Percentiles rank a stretch among this genome's conserved stretches.
These are phyloP conservation scores for Drosophila bifasciata DNA, from an alignment of 1,140 invertebrate species.

Conservation along the genomic window DNA sequence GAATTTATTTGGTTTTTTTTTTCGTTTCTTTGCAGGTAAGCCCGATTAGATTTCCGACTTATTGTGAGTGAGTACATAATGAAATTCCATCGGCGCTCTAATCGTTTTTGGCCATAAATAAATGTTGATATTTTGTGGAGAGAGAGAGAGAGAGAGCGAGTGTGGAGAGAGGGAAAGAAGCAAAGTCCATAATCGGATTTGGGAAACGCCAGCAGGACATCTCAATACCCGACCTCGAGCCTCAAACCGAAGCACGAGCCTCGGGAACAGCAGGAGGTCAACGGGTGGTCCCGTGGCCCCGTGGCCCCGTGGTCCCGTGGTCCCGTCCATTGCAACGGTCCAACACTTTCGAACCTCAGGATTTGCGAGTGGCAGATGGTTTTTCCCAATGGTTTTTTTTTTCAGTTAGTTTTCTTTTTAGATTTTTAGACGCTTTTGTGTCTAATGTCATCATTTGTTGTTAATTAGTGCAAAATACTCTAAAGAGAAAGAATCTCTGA, in stretches of 20 bases:
- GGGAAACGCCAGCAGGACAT: constrained; percentile 72
- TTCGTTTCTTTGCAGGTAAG: constrained; percentile 62
- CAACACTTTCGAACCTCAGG: constrained; percentile 68
- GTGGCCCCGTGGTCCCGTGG: constrained; percentile 66
- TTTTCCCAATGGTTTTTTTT: constrained; percentile 15
- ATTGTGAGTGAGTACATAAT: constrained; percentile 27
- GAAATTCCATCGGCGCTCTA: constrained; percentile 37
- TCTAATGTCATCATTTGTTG: constrained; percentile 71
- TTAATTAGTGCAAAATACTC: constrained; percentile 70
- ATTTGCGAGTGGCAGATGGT: constrained; percentile 70
- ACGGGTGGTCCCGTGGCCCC: constrained; percentile 65
- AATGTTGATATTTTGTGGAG: constrained; percentile 57
- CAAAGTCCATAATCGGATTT: constrained; percentile 77
- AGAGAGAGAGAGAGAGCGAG: constrained; percentile 32
- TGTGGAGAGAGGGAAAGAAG: constrained; percentile 30
- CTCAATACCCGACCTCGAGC: constrained; percentile 64
- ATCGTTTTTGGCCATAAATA: constrained; percentile 77
- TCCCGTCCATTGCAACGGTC: constrained; percentile 13
- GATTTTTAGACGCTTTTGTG: constrained; percentile 16
- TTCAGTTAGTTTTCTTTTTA: constrained; percentile 12
- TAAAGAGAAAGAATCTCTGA: constrained; percentile 20
- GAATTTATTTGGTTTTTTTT: too few relatives aligned
- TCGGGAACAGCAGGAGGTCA: constrained; percentile 64
- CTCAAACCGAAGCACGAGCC: constrained; percentile 70
- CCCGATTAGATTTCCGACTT: constrained; percentile 53